Conservation (phyloP, 2,113 vertebrate genomes). For the Pimephales promelas region DNA sequence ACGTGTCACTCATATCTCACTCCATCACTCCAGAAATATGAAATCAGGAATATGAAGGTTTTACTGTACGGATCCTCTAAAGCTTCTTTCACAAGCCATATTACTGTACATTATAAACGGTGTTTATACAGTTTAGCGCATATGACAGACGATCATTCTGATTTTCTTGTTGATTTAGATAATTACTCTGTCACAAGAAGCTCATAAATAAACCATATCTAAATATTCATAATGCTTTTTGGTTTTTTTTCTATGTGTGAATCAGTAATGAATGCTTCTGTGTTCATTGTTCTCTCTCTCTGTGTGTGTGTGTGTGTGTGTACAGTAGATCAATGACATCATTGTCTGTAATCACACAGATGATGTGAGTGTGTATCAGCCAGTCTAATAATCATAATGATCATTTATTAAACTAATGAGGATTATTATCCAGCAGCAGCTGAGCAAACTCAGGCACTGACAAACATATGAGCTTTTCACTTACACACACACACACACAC, state of each 20-base stretch:
- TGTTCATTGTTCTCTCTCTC: background rate
- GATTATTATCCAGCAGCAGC: too few species aligned
- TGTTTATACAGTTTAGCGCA: constrained; percentile 40
- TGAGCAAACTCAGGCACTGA: too few species aligned
- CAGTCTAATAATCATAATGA: too few species aligned
- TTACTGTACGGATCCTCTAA: constrained; percentile 19
- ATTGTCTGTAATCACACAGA: too few species aligned
- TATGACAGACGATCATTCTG: constrained; percentile 14
- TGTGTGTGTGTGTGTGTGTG: too few species aligned
- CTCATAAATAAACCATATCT: constrained; percentile 50
- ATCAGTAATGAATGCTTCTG: background rate
- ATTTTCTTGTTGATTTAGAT: constrained; percentile 53
- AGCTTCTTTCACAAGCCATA: constrained; percentile 47
- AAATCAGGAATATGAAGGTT: constrained; percentile 44
- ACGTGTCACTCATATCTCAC: background rate
- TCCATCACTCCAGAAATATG: constrained; percentile 14
- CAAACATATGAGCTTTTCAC: too few species aligned
- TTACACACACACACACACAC: too few species aligned
- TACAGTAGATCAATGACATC: too few species aligned
- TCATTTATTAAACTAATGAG: too few species aligned
- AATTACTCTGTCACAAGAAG: constrained; percentile 45
- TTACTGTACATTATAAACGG: constrained; percentile 44
- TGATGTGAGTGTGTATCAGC: too few species aligned
- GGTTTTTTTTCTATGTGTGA: background rate
- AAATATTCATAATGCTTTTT: constrained; percentile 36